These are phyloP conservation scores for Oreochromis niloticus DNA, from an alignment of 2,113 vertebrate species.

Conservation along the genomic window DNA sequence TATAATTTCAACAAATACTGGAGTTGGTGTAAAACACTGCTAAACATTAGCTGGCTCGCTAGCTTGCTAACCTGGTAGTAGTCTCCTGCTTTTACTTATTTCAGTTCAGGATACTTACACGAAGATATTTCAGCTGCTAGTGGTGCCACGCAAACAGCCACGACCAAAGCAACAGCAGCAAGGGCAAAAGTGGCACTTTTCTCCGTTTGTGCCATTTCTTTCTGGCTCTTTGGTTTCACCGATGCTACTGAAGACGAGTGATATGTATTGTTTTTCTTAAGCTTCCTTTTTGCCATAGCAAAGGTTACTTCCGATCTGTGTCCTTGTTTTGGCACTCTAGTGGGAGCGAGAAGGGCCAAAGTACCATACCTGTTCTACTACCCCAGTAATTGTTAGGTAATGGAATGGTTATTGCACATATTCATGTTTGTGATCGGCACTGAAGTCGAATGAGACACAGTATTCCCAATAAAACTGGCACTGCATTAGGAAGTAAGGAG, in stretches of 20 bases:
- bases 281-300: slow-evolving; percentile 43
- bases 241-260: background rate
- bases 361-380: background rate
- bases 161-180: slow-evolving; percentile 8
- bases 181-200: background rate
- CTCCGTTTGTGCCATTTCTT: slow-evolving; percentile 14
- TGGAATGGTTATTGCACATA: background rate
- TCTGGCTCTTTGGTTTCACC: background rate
- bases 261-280: background rate
- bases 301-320: slow-evolving; percentile 27
- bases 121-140: slow-evolving; percentile 30
- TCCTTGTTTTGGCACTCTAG: slow-evolving; percentile 47
- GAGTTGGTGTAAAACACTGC: background rate
- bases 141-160: slow-evolving; percentile 48
- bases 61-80: background rate
- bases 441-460: background rate
- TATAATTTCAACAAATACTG: background rate
- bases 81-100: background rate
- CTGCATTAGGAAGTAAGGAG: background rate
- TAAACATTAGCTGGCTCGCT: background rate
- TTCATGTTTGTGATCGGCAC: background rate
- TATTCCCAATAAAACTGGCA: background rate
- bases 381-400: background rate
- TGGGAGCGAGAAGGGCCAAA: slow-evolving; percentile 60
- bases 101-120: slow-evolving; percentile 48